A percentile compares a stretch with the other conserved stretches of the same genome.
Evolutionary conservation across 2,888 invertebrate species (phyloP).

Genomic region (Anaspis maculata): DNA sequence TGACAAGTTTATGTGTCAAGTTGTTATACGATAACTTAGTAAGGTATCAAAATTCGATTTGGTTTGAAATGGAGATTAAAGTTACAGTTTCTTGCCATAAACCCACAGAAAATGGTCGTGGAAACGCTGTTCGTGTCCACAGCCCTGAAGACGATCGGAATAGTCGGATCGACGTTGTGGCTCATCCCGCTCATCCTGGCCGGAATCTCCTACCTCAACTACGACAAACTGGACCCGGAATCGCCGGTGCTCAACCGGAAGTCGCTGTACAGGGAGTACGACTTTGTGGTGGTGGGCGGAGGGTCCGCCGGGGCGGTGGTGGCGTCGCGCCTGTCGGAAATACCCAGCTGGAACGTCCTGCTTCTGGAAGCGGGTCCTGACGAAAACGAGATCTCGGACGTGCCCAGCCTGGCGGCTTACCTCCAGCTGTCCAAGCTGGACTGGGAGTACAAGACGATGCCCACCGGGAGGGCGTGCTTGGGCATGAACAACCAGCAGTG

Average conservation of each 20-base stretch:
- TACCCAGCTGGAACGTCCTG: conserved; percentile 67
- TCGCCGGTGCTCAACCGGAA: conserved; percentile 63
- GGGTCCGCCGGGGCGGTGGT: conserved; percentile 88
- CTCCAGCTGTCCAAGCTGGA: conserved; percentile 78
- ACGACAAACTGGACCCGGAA: conserved; percentile 75
- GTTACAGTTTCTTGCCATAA: not conserved
- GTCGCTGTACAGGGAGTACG: conserved; percentile 60
- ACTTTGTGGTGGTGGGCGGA: conserved; percentile 76
- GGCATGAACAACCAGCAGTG: conserved; percentile 76
- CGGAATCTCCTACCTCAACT: conserved; percentile 71
- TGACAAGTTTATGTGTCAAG: too few species aligned
- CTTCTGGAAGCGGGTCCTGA: conserved; percentile 80
- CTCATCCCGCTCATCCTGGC: conserved; percentile 75
- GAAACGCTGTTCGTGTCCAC: conserved; percentile 69
- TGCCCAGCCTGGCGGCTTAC: conserved; percentile 79
- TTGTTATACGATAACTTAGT: too few species aligned
- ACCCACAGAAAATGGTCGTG: conserved; percentile 51
- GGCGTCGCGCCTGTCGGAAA: conserved; percentile 65
- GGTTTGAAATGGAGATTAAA: too few species aligned
- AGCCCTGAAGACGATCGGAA: conserved; percentile 67
- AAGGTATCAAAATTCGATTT: too few species aligned
- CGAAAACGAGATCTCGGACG: conserved; percentile 81
- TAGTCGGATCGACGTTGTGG: conserved; percentile 73
- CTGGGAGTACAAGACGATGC: conserved; percentile 86
- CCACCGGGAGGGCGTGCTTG: conserved; percentile 69